Evolutionary conservation across 2,888 invertebrate genomes (phyloP).

Genomic region (Euspilapteryx auroguttella): DNA sequence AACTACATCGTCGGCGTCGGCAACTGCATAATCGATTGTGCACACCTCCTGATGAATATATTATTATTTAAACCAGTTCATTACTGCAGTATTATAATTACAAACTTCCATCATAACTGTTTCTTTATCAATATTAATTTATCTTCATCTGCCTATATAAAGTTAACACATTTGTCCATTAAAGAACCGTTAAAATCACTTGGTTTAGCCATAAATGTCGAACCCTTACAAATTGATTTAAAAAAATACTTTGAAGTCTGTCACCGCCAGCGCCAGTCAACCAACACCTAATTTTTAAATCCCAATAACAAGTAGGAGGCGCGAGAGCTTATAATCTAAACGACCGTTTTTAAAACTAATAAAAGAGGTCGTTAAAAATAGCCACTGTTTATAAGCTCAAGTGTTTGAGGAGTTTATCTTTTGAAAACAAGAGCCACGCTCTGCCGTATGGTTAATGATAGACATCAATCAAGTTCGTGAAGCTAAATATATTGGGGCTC

Average conservation of each 20-base stretch:
- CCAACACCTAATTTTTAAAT: conserved; percentile 38
- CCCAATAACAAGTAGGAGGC: conserved; percentile 24
- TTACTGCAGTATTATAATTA: too few relatives aligned
- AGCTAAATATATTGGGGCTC: conserved; percentile 24
- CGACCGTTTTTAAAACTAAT: conserved; percentile 58
- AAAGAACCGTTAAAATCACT: too few relatives aligned
- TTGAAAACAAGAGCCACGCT: conserved; percentile 36
- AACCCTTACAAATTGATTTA: too few relatives aligned
- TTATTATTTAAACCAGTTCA: too few relatives aligned
- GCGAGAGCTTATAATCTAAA: conserved; percentile 33
- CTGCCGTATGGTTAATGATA: conserved; percentile 29
- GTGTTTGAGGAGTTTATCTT: conserved; percentile 32
- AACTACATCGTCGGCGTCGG: neutral
- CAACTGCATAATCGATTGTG: conserved; percentile 41
- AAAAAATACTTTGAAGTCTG: too few relatives aligned
- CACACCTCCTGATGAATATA: conserved; percentile 56
- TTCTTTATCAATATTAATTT: too few relatives aligned
- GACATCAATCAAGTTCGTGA: conserved; percentile 33
- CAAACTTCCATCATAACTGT: too few relatives aligned
- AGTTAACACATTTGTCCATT: too few relatives aligned
- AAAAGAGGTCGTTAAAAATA: conserved; percentile 55
- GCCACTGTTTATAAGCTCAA: conserved; percentile 51
- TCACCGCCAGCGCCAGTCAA: neutral
- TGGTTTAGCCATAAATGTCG: too few relatives aligned
- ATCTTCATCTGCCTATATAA: too few relatives aligned